Evolutionary conservation across 2,888 invertebrate species (phyloP), one percentile per base, ranked within the genome.

Genomic region (Leptinotarsa haldemani): DNA sequence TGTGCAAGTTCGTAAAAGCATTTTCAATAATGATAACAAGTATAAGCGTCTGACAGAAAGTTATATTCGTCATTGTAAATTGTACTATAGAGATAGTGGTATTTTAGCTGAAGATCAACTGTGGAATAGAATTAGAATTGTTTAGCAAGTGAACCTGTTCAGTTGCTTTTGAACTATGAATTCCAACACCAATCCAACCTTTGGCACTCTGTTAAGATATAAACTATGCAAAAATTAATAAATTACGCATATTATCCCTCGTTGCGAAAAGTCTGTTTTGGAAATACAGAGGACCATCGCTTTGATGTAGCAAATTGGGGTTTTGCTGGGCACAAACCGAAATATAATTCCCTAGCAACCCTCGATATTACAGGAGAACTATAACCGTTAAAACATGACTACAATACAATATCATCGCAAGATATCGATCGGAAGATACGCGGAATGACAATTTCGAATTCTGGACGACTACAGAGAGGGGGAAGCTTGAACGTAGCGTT

Each of bases 381-480:
- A 79, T 77, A 79, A 77, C 79, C 74, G 79, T 76, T 77, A 75
- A 75, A 77, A 76, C 77, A 77, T 79, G 79, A 77, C 77, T 79
- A 76, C 76, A 79, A 79, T 79, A 77, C 79, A 77, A 77, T 76
- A 79, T 79, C 79, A 77, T 79, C 77, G 77, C 74, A 69, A 74
- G 77, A 72, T 79, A 79, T 79, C 75, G 79, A 79, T 77, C 75
- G 69, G 64, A 70, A 74, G 15, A 56, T 46, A 56, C 20, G 68
- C 22, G 68, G 56, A 70, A 64, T 64, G 61, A 66, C 73, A 70
- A 73, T 70, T 69, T 52, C 18, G 46, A 61, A 58, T 58, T 52
- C 61, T 66, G 22, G 56, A 7, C 12, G 18, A 20, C 12, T 40
- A 61, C 61, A 30, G 61, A 30, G 40, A 16, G 40, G 61, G 56